These are phyloP conservation scores for Mechanitis messenoides DNA, from an alignment of 2,888 invertebrate genomes.

Conservation along the genomic window DNA sequence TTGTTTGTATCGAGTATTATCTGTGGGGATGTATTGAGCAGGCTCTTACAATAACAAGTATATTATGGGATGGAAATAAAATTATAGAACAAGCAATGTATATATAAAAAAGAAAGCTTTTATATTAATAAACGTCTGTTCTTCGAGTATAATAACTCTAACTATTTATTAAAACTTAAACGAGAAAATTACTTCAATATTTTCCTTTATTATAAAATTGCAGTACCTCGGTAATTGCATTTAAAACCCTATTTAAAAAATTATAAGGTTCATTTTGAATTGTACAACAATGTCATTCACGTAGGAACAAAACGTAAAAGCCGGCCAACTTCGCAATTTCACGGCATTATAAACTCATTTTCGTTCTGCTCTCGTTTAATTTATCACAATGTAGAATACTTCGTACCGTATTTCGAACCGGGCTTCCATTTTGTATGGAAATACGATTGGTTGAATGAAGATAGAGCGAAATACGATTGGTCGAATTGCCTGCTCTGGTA, in stretches of 20 bases:
- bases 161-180: neutral
- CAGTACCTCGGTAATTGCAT: neutral
- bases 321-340: conserved; percentile 43
- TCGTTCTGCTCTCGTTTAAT: conserved; percentile 31
- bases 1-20: no score
- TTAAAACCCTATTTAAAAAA: conserved; percentile 11
- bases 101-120: neutral
- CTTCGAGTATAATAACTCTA: no score
- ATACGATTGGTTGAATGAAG: conserved; percentile 37
- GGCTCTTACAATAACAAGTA: neutral
- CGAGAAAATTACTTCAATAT: neutral
- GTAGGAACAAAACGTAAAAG: conserved; percentile 25
- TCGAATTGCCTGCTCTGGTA: conserved; percentile 23
- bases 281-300: conserved; percentile 24
- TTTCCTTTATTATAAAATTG: conserved; percentile 1
- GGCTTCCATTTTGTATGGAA: conserved; percentile 38
- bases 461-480: conserved; percentile 39
- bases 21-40: neutral
- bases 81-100: neutral
- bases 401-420: conserved; percentile 30
- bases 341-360: conserved; percentile 55
- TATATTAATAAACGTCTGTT: no score
- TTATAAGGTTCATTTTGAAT: conserved; percentile 20
- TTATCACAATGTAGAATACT: conserved; percentile 46
- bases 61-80: neutral